Percentiles rank a stretch among this genome's conserved stretches.
phyloP scores from a whole-genome alignment of 53 echinoderm and acorn worm genomes.

The Luidia sarsii region DNA sequence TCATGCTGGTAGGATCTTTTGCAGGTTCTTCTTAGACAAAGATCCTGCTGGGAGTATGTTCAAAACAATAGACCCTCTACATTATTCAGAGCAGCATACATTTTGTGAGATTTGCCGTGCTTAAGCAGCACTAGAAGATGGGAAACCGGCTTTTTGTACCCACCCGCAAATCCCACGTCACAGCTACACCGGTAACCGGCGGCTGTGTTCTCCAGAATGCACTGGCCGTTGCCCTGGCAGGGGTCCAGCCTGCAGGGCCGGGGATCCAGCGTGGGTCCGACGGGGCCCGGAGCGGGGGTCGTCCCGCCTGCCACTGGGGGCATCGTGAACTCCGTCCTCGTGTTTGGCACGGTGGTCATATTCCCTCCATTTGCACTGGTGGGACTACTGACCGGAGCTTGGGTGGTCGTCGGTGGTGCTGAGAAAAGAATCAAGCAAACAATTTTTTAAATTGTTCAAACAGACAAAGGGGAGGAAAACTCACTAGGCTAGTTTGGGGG shows the following conservation, averaged over 20 bases:
- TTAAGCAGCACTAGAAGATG: too few species aligned
- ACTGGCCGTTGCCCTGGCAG: conserved; percentile 54
- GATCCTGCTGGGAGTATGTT: too few species aligned
- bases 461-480: too few species aligned
- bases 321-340: conserved; percentile 41
- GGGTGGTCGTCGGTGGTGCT: not conserved
- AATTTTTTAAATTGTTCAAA: too few species aligned
- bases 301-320: conserved; percentile 25
- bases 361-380: not conserved
- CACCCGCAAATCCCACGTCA: conserved; percentile 63
- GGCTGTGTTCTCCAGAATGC: conserved; percentile 58
- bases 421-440: not conserved
- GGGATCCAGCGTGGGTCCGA: conserved; percentile 32
- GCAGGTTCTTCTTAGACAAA: too few species aligned
- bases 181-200: conserved; percentile 77
- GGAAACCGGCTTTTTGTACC: too few species aligned
- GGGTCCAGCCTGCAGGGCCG: conserved; percentile 55
- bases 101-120: too few species aligned
- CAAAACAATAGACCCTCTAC: too few species aligned
- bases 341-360: conserved; percentile 27
- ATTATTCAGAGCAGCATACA: too few species aligned
- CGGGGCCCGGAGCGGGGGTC: conserved; percentile 22
- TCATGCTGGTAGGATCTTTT: too few species aligned
- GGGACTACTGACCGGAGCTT: conserved; percentile 11
- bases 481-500: too few species aligned